Conservation (phyloP, 2,113 vertebrate species). For the Cyanistes caeruleus region DNA sequence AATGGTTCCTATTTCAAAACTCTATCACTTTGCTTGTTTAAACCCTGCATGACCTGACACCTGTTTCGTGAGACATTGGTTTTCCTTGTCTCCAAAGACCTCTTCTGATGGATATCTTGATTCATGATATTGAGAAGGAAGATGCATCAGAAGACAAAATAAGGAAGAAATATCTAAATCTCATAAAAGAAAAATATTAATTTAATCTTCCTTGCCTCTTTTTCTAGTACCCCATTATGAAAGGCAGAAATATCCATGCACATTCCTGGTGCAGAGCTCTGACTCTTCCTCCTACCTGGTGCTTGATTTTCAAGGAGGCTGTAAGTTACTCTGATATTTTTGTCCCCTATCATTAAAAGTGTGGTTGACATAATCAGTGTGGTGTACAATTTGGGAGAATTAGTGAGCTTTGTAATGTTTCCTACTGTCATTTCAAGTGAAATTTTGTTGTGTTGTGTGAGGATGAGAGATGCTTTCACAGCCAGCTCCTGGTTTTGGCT, state of each 20-base stretch:
- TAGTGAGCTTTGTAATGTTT: not conserved
- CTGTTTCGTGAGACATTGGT: not conserved
- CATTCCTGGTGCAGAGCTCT: not conserved
- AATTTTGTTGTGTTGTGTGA: not conserved
- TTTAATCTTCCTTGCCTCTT: not conserved
- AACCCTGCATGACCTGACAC: not conserved
- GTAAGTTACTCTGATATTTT: not conserved
- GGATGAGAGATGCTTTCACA: not conserved
- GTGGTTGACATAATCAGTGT: not conserved
- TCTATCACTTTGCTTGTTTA: not conserved
- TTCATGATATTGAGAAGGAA: not conserved
- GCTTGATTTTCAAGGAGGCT: not conserved
- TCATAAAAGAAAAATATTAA: not conserved
- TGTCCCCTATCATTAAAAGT: not conserved
- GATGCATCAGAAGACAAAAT: not conserved
- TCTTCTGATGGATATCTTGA: not conserved
- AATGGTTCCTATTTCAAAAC: not conserved
- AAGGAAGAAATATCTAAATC: not conserved
- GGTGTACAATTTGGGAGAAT: not conserved
- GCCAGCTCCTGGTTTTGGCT: not conserved
- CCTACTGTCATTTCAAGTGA: not conserved
- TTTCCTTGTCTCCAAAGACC: not conserved
- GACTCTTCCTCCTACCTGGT: not conserved
- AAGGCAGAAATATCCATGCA: not conserved
- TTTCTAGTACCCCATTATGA: not conserved